These are phyloP conservation scores for Heterodera schachtii DNA, from an alignment of 1,140 invertebrate genomes.

Conservation along the genomic window DNA sequence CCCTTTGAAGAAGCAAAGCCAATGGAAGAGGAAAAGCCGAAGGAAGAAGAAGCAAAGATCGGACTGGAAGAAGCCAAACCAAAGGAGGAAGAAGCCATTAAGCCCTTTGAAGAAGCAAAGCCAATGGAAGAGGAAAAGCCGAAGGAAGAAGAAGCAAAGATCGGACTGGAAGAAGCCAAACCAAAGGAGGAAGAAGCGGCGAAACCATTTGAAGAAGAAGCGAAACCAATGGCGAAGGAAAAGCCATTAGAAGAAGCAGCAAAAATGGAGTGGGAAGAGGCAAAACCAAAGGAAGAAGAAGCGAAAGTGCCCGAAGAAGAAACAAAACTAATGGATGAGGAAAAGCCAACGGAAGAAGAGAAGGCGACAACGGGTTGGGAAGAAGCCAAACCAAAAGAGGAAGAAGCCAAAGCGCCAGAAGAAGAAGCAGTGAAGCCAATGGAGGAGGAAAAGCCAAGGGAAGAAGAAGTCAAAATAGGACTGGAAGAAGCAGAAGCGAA, in stretches of 20 bases:
- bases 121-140: not conserved
- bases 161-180: not conserved
- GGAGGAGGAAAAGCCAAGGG: not conserved
- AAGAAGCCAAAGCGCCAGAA: not conserved
- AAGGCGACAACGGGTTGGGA: not conserved
- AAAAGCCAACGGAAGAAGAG: not conserved
- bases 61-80: slow-evolving; percentile 3
- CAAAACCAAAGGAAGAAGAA: not conserved
- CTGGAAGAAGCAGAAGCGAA: not conserved
- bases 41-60: not conserved
- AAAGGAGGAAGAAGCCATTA: not conserved
- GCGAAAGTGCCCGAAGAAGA: not conserved
- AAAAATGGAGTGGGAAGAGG: not conserved
- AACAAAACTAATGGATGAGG: not conserved
- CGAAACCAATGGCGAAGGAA: not conserved
- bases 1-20: not conserved
- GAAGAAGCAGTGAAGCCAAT: not conserved
- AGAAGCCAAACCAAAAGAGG: not conserved
- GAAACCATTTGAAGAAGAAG: not conserved
- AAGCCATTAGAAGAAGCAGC: not conserved
- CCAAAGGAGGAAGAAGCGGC: not conserved
- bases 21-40: not conserved
- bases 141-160: not conserved
- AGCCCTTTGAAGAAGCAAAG: not conserved
- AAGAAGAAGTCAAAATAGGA: not conserved